Evolutionary conservation across 2,888 invertebrate genomes (phyloP).

Genomic region (Monoplex corrugatus): DNA sequence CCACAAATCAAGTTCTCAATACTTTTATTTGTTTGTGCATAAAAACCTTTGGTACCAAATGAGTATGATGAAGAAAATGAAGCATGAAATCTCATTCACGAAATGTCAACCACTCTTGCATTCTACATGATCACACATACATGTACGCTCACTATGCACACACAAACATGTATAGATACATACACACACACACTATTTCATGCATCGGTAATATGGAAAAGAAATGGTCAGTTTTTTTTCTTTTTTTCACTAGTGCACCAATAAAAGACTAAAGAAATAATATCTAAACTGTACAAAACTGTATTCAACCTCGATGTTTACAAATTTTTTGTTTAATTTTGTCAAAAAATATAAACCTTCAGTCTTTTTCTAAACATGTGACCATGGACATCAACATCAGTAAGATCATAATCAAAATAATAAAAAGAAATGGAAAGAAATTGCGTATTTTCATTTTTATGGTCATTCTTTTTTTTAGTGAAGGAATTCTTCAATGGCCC

Average conservation of each 20-base stretch:
- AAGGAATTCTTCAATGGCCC: too few species aligned
- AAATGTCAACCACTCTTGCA: neutral
- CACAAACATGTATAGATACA: neutral
- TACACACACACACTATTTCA: neutral
- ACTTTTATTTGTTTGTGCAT: slow-evolving; percentile 43
- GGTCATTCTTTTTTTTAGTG: too few species aligned
- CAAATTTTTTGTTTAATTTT: neutral
- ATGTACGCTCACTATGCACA: neutral
- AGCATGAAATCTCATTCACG: slow-evolving; percentile 29
- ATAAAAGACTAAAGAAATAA: neutral
- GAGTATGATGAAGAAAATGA: slow-evolving; percentile 39
- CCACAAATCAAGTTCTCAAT: slow-evolving; percentile 13
- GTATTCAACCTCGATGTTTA: neutral
- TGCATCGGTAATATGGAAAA: neutral
- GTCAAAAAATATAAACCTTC: neutral
- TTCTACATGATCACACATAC: neutral
- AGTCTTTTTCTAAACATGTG: neutral
- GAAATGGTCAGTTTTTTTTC: neutral
- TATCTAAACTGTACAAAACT: neutral
- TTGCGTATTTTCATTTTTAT: too few species aligned
- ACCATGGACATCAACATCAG: neutral
- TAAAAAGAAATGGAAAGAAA: too few species aligned
- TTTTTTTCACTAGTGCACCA: slow-evolving; percentile 3
- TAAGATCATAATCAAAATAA: too few species aligned
- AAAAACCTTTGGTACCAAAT: slow-evolving; percentile 44